These are phyloP conservation scores for Lanistes nyassanus DNA, from an alignment of 1,140 invertebrate species.

Conservation along the genomic window DNA sequence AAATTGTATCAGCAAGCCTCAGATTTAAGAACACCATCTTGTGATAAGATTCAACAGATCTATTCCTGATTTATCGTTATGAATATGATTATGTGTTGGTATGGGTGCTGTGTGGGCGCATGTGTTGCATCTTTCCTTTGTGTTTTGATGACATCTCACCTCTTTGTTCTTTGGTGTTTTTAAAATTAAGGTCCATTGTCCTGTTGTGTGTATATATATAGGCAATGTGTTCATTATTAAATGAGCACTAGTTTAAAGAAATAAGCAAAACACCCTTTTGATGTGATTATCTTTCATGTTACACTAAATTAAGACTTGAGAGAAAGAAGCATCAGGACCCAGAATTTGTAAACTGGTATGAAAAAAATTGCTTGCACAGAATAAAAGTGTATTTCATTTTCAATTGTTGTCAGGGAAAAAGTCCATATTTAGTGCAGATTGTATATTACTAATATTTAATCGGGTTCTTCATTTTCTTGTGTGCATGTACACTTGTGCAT, in stretches of 20 bases:
- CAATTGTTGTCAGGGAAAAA: no score
- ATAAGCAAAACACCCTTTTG: not conserved
- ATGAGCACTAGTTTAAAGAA: not conserved
- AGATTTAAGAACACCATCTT: conserved; percentile 87
- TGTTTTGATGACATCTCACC: not conserved
- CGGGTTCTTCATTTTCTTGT: no score
- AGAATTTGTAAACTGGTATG: no score
- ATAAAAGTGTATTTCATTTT: no score
- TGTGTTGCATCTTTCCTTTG: not conserved
- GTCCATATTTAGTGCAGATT: no score
- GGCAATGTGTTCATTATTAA: not conserved
- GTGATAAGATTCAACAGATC: conserved; percentile 82
- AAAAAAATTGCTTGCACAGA: no score
- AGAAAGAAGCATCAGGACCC: no score
- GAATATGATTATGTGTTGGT: not conserved
- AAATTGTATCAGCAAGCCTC: conserved; percentile 82
- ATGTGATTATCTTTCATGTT: not conserved
- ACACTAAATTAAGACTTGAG: no score
- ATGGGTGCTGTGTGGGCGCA: not conserved
- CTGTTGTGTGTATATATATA: not conserved
- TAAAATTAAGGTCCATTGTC: not conserved
- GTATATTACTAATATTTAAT: no score
- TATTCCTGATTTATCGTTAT: conserved; percentile 52
- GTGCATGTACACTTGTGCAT: no score
- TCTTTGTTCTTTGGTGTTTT: not conserved